Percentiles rank a stretch among this genome's conserved stretches.
Conservation (phyloP, 2,113 vertebrate genomes). For the Bungarus multicinctus region DNA sequence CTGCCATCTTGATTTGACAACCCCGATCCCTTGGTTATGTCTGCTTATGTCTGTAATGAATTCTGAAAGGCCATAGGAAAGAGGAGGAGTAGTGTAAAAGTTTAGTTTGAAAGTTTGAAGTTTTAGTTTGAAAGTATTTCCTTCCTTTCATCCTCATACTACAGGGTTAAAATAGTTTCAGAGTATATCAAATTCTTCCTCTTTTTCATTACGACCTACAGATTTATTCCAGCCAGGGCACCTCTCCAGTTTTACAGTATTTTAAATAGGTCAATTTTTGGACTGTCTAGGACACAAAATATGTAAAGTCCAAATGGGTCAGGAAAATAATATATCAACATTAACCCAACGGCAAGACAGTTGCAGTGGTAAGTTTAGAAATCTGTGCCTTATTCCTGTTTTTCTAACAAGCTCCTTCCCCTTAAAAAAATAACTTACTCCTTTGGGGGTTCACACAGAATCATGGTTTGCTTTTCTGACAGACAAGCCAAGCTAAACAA, state of each 20-base stretch:
- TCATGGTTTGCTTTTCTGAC: not conserved
- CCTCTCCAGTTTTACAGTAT: slow-evolving; percentile 49
- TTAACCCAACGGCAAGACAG: slow-evolving; percentile 8
- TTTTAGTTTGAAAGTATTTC: not conserved
- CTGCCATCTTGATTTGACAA: slow-evolving; percentile 15
- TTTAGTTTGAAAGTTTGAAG: not conserved
- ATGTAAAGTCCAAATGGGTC: slow-evolving; percentile 22
- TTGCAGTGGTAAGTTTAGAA: slow-evolving; percentile 3
- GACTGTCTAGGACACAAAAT: slow-evolving; percentile 31
- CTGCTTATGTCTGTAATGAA: slow-evolving; percentile 20
- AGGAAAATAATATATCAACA: not conserved
- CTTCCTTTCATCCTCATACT: not conserved
- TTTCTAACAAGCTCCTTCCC: not conserved
- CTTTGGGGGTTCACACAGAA: not conserved
- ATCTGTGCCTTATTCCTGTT: not conserved
- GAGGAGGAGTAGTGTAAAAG: slow-evolving; percentile 18
- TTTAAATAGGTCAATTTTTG: slow-evolving; percentile 49
- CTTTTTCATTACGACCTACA: slow-evolving; percentile 51
- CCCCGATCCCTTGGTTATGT: slow-evolving; percentile 9
- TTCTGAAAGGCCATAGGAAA: slow-evolving; percentile 12
- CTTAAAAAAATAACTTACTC: not conserved
- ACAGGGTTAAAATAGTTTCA: slow-evolving; percentile 39
- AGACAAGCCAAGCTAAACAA: not conserved
- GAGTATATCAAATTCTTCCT: slow-evolving; percentile 39
- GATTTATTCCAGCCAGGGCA: slow-evolving; percentile 52